phyloP scores from a whole-genome alignment of 2,113 vertebrate genomes.

The Silurus glanis region DNA sequence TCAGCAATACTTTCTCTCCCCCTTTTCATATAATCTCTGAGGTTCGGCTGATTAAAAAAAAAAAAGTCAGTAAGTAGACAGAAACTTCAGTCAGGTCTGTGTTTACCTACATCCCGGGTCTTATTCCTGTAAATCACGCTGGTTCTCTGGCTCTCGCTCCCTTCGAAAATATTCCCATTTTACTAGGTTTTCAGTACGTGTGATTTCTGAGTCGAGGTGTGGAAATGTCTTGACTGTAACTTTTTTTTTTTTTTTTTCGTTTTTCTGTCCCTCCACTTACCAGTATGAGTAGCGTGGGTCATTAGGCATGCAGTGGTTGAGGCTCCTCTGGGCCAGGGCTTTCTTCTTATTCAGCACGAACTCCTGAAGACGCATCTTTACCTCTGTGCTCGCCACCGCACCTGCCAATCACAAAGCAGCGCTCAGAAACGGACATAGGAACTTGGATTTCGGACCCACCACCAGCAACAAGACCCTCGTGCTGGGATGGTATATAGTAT shows the following conservation, averaged over 20 bases:
- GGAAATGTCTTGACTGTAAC: too few species aligned
- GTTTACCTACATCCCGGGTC: background rate
- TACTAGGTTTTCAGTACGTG: background rate
- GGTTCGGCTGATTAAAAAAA: background rate
- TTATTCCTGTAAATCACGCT: slow-evolving; percentile 21
- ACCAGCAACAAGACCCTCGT: background rate
- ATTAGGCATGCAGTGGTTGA: slow-evolving; percentile 93
- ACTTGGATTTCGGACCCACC: background rate
- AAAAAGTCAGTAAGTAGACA: slow-evolving; percentile 53
- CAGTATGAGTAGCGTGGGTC: slow-evolving; percentile 96
- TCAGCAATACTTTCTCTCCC: slow-evolving; percentile 41
- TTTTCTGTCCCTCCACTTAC: slow-evolving; percentile 76
- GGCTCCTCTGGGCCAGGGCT: slow-evolving; percentile 89
- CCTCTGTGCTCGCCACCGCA: slow-evolving; percentile 95
- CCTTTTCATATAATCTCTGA: slow-evolving; percentile 24
- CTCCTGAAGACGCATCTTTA: slow-evolving; percentile 96
- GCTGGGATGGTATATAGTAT: background rate
- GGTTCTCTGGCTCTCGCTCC: background rate
- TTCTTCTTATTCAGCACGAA: slow-evolving; percentile 99
- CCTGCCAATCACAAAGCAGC: slow-evolving; percentile 69
- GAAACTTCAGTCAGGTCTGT: slow-evolving; percentile 31
- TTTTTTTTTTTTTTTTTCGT: slow-evolving; percentile 12
- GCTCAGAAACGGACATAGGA: background rate
- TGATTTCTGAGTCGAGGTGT: background rate
- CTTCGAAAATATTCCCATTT: background rate